Evolutionary conservation across 2,113 vertebrate genomes (phyloP), one percentile per base, ranked within the genome.

Genomic region (Nothoprocta perdicaria): DNA sequence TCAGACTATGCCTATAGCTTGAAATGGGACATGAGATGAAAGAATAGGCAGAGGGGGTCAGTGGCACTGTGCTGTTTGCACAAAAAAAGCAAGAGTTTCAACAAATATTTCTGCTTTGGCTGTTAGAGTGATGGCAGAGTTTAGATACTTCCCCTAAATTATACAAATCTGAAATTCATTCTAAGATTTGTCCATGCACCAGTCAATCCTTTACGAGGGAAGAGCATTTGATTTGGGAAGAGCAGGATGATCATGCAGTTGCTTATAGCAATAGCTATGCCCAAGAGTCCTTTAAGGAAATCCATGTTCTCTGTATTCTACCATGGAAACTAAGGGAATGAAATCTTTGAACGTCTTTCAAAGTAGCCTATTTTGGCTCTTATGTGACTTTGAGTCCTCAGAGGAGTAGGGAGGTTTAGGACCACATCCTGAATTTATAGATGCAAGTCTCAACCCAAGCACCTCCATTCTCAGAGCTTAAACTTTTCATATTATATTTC

Each of bases 341-440:
- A 13, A 48, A n/a, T 7, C 35, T 16, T n/a, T 0, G 9, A 3
- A 9, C 10, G 0, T 2, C 14, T 19, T 9, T 3, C 50, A 18
- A 6, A 50, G 19, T 55, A 63, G 23, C 76, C 22, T 33, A 26
- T 10, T 31, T 6, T 7, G 46, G 52, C 41, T 46, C 66, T 31
- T 57, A 1, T 2, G 33, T 68, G 50, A 23, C 53, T 82, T 12
- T 24, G 31, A 23, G 21, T 22, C 27, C 71, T 22, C 16, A 3
- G 50, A 68, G 68, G 24, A 67, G 31, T 48, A 11, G 35, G 6
- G 5, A 2, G 5, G 31, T 58, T 22, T 16, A 9, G 73, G 58
- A 22, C 40, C 12, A 5, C n/a, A 21, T 29, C 58, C 48, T 3
- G 1, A 17, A 23, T 40, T 60, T 9, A 26, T 67, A 45, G 21